Conservation (phyloP, 2,888 invertebrate genomes). For the Drosophila diplacantha region DNA sequence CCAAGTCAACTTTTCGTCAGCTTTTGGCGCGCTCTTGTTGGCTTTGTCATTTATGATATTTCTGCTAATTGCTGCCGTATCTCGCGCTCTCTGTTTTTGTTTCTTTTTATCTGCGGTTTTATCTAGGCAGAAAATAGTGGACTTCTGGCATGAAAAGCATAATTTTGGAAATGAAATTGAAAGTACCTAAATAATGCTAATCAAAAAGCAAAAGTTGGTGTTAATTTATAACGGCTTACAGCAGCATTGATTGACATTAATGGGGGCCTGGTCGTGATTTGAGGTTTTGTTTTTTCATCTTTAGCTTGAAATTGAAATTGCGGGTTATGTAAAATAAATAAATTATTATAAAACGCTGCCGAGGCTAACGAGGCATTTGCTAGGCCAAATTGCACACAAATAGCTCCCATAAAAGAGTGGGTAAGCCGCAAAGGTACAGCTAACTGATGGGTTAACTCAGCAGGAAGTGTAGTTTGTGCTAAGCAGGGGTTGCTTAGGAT, state of each 20-base stretch:
- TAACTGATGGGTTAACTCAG: neutral
- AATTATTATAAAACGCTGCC: constrained; percentile 25
- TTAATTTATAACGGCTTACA: constrained; percentile 37
- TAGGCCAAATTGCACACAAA: constrained; percentile 28
- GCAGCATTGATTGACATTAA: constrained; percentile 37
- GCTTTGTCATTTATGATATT: constrained; percentile 34
- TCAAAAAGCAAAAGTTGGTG: constrained; percentile 53
- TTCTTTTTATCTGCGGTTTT: neutral
- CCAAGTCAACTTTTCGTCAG: neutral
- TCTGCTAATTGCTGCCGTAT: constrained; percentile 37
- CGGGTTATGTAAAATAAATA: constrained; percentile 26
- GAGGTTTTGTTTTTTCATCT: neutral
- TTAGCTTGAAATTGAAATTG: neutral
- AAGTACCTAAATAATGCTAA: constrained; percentile 52
- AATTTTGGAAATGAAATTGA: constrained; percentile 51
- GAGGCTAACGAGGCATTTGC: constrained; percentile 33
- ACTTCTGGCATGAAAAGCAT: constrained; percentile 2
- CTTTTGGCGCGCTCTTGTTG: constrained; percentile 27
- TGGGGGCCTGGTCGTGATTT: constrained; percentile 4
- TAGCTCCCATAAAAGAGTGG: constrained; percentile 24
- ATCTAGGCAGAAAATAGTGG: constrained; percentile 15
- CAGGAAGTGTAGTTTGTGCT: neutral
- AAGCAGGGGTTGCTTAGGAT: neutral
- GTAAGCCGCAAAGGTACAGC: neutral
- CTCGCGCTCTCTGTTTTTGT: neutral